A percentile compares a stretch with the other conserved stretches of the same genome.
phyloP scores from a whole-genome alignment of 2,113 vertebrate genomes.

The Thryonomys swinderianus region DNA sequence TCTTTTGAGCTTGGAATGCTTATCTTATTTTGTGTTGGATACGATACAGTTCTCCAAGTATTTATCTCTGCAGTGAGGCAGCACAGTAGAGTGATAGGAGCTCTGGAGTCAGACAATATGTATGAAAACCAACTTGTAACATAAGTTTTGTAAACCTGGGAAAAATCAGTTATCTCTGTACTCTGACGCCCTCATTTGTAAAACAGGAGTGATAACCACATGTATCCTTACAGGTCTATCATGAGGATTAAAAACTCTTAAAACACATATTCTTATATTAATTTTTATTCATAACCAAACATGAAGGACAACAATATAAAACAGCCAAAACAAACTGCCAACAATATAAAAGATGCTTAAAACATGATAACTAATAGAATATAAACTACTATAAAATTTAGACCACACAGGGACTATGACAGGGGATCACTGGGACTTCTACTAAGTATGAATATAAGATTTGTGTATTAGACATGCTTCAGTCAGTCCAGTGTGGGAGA shows the following conservation, averaged over 20 bases:
- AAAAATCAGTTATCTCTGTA: slow-evolving; percentile 42
- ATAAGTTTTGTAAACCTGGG: background rate
- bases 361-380: slow-evolving; percentile 25
- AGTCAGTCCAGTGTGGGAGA: background rate
- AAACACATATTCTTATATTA: slow-evolving; percentile 6
- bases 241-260: slow-evolving; percentile 1
- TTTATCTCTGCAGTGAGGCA: background rate
- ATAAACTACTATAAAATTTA: slow-evolving; percentile 41
- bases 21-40: background rate
- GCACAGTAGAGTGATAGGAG: background rate
- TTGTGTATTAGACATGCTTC: background rate
- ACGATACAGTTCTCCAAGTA: background rate
- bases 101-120: background rate
- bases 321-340: no score
- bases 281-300: slow-evolving; percentile 30
- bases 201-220: slow-evolving; percentile 23
- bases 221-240: background rate
- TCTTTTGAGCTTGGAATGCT: slow-evolving; percentile 8
- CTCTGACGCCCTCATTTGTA: background rate
- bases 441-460: background rate
- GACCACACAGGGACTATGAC: background rate
- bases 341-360: slow-evolving; percentile 18
- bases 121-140: slow-evolving; percentile 37
- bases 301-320: slow-evolving; percentile 10
- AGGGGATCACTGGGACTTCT: background rate